A percentile compares a stretch with the other conserved stretches of the same genome.
phyloP scores from a whole-genome alignment of 2,797 vertebrate genomes.

The Clamator glandarius region DNA sequence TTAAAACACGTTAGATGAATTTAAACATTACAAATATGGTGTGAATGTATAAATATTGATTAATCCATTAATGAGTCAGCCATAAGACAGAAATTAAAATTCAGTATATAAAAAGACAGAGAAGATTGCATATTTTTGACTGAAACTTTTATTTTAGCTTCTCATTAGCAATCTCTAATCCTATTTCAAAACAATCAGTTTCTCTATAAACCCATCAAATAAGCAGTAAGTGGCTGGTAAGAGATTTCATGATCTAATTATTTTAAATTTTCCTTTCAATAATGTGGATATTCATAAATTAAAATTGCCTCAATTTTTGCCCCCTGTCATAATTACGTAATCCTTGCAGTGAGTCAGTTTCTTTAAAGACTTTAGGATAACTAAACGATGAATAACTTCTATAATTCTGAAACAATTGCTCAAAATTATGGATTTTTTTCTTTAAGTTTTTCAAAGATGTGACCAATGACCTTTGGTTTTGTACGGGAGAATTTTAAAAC shows the following conservation, averaged over 20 bases:
- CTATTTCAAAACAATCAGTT: slow-evolving; percentile 15
- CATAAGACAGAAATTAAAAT: background rate
- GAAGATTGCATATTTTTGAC: background rate
- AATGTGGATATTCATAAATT: slow-evolving; percentile 48
- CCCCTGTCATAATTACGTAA: slow-evolving; percentile 32
- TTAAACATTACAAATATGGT: background rate
- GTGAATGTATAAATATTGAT: slow-evolving; percentile 5
- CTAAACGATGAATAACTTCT: slow-evolving; percentile 31
- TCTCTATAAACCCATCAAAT: slow-evolving; percentile 25
- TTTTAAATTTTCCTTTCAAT: slow-evolving; percentile 32
- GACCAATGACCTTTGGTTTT: background rate
- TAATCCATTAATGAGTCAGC: background rate
- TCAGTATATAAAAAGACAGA: background rate
- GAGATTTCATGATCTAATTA: slow-evolving; percentile 31
- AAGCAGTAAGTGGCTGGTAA: slow-evolving; percentile 30
- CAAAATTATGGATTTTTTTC: background rate
- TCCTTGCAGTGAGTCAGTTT: background rate
- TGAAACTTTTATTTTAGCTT: background rate
- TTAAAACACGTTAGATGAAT: background rate
- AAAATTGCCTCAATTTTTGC: slow-evolving; percentile 1
- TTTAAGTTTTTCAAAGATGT: background rate
- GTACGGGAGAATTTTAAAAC: background rate
- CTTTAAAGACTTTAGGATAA: slow-evolving; percentile 12
- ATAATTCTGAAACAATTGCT: slow-evolving; percentile 37
- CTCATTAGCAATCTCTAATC: slow-evolving; percentile 8